Percentiles rank a stretch among this genome's conserved stretches.
phyloP scores from a whole-genome alignment of 2,888 invertebrate species.

The Platycheirus albimanus region DNA sequence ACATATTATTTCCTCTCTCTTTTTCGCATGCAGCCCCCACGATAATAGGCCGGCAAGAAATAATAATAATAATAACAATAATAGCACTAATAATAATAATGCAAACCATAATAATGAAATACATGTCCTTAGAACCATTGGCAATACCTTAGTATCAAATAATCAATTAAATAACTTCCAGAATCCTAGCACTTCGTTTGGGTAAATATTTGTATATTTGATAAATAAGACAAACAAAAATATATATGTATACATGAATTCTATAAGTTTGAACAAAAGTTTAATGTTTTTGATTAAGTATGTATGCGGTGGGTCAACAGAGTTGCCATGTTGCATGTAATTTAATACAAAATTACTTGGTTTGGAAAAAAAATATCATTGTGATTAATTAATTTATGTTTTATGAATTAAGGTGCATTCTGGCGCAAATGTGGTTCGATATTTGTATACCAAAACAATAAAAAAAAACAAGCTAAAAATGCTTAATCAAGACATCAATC shows the following conservation, averaged over 20 bases:
- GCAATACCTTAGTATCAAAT: slow-evolving; percentile 82
- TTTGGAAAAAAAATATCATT: slow-evolving; percentile 1
- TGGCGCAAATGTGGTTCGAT: slow-evolving; percentile 68
- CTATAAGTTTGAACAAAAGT: slow-evolving; percentile 50
- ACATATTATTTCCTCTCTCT: slow-evolving; percentile 64
- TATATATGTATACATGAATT: no score
- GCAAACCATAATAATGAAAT: slow-evolving; percentile 77
- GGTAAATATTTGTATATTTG: slow-evolving; percentile 77
- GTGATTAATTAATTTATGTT: neutral
- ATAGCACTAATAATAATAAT: slow-evolving; percentile 76
- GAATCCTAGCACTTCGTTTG: slow-evolving; percentile 81
- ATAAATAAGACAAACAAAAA: neutral
- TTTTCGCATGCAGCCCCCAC: slow-evolving; percentile 79
- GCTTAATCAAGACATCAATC: slow-evolving; percentile 53
- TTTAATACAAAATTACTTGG: slow-evolving; percentile 32
- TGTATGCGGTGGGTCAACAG: slow-evolving; percentile 71
- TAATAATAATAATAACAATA: slow-evolving; percentile 77
- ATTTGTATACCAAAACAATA: neutral
- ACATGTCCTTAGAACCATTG: slow-evolving; percentile 82
- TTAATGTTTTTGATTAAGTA: slow-evolving; percentile 37
- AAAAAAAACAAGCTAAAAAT: neutral
- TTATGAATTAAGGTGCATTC: slow-evolving; percentile 61
- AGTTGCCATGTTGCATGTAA: slow-evolving; percentile 73
- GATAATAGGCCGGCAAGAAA: slow-evolving; percentile 81
- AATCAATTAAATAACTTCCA: slow-evolving; percentile 82